Percentiles rank a stretch among this genome's conserved stretches.
phyloP scores from a whole-genome alignment of 2,797 vertebrate species.

The Picus viridis region DNA sequence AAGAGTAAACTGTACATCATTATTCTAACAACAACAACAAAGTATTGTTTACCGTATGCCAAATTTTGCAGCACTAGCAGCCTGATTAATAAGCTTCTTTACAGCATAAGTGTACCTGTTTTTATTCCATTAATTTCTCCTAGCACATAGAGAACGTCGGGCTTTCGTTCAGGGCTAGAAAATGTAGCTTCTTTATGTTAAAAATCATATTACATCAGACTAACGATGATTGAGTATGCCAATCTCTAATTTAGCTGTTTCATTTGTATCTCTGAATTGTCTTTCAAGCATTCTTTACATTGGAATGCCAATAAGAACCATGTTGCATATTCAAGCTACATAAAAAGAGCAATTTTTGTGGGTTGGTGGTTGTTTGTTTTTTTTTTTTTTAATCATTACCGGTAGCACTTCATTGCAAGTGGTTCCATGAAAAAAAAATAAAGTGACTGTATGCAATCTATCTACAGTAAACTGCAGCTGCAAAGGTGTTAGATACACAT shows the following conservation, averaged over 20 bases:
- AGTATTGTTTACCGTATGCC: conserved; percentile 75
- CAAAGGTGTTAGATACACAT: conserved; percentile 70
- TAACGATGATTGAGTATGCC: conserved; percentile 62
- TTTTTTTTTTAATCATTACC: conserved; percentile 64
- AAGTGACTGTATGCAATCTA: conserved; percentile 60
- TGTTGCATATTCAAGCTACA: conserved; percentile 71
- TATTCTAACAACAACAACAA: conserved; percentile 79
- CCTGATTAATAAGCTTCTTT: conserved; percentile 81
- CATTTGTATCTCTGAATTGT: conserved; percentile 72
- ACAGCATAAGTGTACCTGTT: conserved; percentile 78
- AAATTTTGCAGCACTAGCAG: conserved; percentile 80
- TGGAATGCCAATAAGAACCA: conserved; percentile 66
- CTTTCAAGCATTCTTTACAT: conserved; percentile 62
- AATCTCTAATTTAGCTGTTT: conserved; percentile 65
- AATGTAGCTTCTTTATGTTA: conserved; percentile 73
- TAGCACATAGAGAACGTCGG: conserved; percentile 66
- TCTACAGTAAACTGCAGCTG: conserved; percentile 67
- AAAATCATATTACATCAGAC: conserved; percentile 74
- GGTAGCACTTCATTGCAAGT: conserved; percentile 71
- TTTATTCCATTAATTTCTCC: conserved; percentile 81
- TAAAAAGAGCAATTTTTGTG: conserved; percentile 72
- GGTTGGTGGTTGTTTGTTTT: too few species aligned
- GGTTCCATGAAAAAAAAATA: conserved; percentile 11
- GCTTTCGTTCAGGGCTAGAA: conserved; percentile 75
- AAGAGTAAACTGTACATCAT: conserved; percentile 78